These are phyloP conservation scores for Macropis europaea DNA, from an alignment of 2,888 invertebrate genomes.

Conservation along the genomic window DNA sequence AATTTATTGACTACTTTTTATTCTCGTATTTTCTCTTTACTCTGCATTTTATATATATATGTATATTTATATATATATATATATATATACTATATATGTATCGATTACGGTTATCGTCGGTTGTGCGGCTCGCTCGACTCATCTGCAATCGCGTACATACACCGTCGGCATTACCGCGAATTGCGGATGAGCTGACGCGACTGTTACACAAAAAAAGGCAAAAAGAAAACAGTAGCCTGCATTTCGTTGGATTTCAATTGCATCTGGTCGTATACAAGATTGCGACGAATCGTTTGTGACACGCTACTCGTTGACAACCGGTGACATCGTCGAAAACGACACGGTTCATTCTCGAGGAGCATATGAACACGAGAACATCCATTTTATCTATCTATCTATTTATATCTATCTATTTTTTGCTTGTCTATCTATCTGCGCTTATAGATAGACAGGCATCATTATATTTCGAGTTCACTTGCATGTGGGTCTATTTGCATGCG, in stretches of 20 bases:
- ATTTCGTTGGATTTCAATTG: conserved; percentile 55
- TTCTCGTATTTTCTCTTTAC: conserved; percentile 76
- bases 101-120: conserved; percentile 52
- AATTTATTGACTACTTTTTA: conserved; percentile 66
- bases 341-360: not conserved
- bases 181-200: conserved; percentile 64
- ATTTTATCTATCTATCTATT: conserved; percentile 52
- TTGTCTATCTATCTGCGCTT: conserved; percentile 45
- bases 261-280: conserved; percentile 43
- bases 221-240: conserved; percentile 24
- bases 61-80: no score
- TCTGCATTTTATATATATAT: conserved; percentile 73
- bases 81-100: conserved; percentile 66
- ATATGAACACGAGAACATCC: conserved; percentile 36
- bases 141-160: conserved; percentile 67
- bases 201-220: not conserved
- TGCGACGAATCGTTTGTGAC: conserved; percentile 52
- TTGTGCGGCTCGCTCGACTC: conserved; percentile 60
- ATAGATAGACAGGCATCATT: conserved; percentile 49
- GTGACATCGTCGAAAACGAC: not conserved
- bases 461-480: conserved; percentile 71
- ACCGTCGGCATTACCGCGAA: conserved; percentile 41
- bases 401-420: conserved; percentile 43
- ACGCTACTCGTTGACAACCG: conserved; percentile 42
- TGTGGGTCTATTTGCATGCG: conserved; percentile 77